Base-by-base conservation (phyloP, 2,888 invertebrate genomes). In the Crocallis elinguaria region DNA sequence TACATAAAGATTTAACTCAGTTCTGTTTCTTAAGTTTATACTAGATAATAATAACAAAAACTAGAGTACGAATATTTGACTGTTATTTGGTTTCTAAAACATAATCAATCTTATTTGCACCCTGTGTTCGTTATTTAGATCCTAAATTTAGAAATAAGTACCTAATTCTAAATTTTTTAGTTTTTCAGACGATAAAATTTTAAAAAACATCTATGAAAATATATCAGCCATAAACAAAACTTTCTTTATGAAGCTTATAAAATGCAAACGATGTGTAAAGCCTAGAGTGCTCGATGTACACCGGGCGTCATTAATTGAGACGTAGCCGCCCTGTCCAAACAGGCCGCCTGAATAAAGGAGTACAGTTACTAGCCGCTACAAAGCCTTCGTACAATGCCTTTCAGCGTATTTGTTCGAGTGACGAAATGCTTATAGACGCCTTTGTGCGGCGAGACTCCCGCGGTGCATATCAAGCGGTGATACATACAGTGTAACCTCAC, bases 321-420 rank as follows among this genome's bases (percentile, higher is more conserved):
- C 82, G 81, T 29, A 11, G 29, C 77, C 71, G 75, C 75, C 67
- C 70, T 82, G 81, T 82, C 74, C 67, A 84, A 86, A 86, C 75
- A 85, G 62, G 71, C 72, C 73, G 73, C 73, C 71, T 66, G 73
- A 64, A 75, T 75, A 81, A 82, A 79, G 71, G 67, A 75, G 62
- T 78, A 80, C 84, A 82, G 85, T 85, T 86, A 84, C 66, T 67
- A 68, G 69, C 71, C 67, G 69, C 72, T 73, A 73, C 74, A 74
- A 72, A 78, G 71, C 75, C 73, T 74, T 65, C 65, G 70, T 73
- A 84, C 79, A 86, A 84, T 70, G 74, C 76, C 75, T 84, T 84
- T 83, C 82, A 81, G 79, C 73, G 68, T 79, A 76, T 83, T 82
- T 78, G 79, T 79, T 79, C 77, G 73, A 77, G 80, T 84, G 82